These are phyloP conservation scores for Origma solitaria DNA, from an alignment of 2,113 vertebrate genomes.

Conservation along the genomic window DNA sequence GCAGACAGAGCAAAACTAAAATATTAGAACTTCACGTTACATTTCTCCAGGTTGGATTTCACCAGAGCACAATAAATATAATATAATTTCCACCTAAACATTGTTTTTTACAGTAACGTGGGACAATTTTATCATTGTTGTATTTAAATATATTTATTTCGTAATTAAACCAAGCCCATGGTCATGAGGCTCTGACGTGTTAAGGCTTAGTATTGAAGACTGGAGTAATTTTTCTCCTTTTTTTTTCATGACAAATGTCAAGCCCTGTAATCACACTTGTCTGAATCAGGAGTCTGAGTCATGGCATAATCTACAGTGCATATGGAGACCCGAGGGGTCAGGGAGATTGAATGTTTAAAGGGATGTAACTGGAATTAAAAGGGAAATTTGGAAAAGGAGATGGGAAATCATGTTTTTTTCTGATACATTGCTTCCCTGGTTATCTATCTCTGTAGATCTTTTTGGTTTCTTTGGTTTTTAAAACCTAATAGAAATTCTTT, in stretches of 20 bases:
- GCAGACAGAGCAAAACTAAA: neutral
- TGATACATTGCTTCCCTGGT: neutral
- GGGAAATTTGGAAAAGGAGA: neutral
- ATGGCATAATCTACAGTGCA: neutral
- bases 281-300: neutral
- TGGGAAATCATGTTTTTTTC: neutral
- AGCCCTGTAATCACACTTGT: neutral
- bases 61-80: neutral
- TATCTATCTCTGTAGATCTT: neutral
- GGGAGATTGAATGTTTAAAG: neutral
- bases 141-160: neutral
- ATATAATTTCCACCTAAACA: neutral
- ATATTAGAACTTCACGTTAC: neutral
- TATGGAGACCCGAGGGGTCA: neutral
- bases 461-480: neutral
- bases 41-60: neutral
- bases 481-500: neutral
- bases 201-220: neutral
- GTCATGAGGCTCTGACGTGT: neutral
- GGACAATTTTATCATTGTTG: neutral
- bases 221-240: neutral
- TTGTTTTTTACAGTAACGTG: neutral
- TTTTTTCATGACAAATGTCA: neutral
- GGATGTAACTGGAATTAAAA: neutral
- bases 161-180: neutral